These are phyloP conservation scores for Oenanthe melanoleuca DNA, from an alignment of 2,113 vertebrate genomes.

Conservation along the genomic window DNA sequence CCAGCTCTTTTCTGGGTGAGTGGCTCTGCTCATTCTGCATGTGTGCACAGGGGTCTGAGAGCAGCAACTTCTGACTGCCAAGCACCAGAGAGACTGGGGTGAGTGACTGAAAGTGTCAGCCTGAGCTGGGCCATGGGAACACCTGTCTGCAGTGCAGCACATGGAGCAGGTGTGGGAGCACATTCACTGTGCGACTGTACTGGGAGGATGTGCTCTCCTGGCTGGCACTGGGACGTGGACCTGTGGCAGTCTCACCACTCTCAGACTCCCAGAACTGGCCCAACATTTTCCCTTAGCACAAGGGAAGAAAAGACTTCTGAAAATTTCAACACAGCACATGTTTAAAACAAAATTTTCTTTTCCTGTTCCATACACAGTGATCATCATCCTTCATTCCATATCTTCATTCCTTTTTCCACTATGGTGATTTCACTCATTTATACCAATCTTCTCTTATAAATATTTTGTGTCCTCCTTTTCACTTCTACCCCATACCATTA, in stretches of 20 bases:
- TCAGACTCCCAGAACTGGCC: background rate
- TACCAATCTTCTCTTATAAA: background rate
- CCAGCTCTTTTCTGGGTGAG: background rate
- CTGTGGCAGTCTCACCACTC: background rate
- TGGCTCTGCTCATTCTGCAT: background rate
- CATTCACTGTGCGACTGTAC: rapidly evolving
- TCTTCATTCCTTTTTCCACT: background rate
- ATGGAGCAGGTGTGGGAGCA: rapidly evolving
- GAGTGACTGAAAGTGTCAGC: background rate
- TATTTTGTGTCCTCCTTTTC: background rate
- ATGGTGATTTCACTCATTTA: background rate
- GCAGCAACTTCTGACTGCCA: background rate
- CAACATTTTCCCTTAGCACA: background rate
- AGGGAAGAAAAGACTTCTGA: background rate
- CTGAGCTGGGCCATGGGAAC: background rate
- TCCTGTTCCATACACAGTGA: background rate
- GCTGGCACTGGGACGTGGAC: rapidly evolving
- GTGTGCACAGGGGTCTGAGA: too few relatives aligned
- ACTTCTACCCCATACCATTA: background rate
- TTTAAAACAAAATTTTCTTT: background rate
- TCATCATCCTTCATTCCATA: background rate
- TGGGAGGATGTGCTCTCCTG: background rate
- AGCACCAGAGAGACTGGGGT: rapidly evolving
- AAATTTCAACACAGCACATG: background rate
- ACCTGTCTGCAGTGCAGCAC: background rate